Percentiles rank a stretch among this genome's conserved stretches.
Evolutionary conservation across 2,888 invertebrate species (phyloP).

Genomic region (Cotesia congregata): DNA sequence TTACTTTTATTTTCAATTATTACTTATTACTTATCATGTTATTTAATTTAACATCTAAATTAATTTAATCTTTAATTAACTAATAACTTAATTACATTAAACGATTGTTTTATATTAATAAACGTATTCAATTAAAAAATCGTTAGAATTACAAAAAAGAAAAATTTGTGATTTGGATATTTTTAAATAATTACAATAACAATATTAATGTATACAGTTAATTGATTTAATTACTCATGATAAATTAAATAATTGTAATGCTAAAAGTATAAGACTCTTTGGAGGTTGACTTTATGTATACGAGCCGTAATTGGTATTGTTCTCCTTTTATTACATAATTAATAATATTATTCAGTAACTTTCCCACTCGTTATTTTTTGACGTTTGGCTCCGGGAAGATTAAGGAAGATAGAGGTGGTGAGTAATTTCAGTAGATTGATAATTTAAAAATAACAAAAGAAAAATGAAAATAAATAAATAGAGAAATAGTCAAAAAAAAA

Average conservation of each 20-base stretch:
- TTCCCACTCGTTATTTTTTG: constrained; percentile 7
- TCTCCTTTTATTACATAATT: constrained; percentile 30
- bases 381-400: constrained; percentile 50
- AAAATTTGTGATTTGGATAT: not conserved
- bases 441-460: not conserved
- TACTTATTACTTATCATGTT: not conserved
- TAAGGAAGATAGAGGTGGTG: constrained; percentile 48
- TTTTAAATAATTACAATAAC: not conserved
- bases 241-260: constrained; percentile 37
- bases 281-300: constrained; percentile 51
- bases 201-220: not conserved
- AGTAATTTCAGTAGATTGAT: constrained; percentile 7
- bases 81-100: not conserved
- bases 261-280: constrained; percentile 60
- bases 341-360: constrained; percentile 8
- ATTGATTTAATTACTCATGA: constrained; percentile 28
- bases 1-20: not conserved
- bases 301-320: constrained; percentile 47
- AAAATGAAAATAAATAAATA: not conserved
- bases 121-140: not conserved
- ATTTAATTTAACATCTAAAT: not conserved
- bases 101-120: not conserved
- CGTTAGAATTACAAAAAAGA: not conserved
- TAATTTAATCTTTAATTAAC: not conserved
- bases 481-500: constrained; percentile 3